Evolutionary conservation across 2,888 invertebrate species (phyloP).

Genomic region (Drosophila niveifrons): DNA sequence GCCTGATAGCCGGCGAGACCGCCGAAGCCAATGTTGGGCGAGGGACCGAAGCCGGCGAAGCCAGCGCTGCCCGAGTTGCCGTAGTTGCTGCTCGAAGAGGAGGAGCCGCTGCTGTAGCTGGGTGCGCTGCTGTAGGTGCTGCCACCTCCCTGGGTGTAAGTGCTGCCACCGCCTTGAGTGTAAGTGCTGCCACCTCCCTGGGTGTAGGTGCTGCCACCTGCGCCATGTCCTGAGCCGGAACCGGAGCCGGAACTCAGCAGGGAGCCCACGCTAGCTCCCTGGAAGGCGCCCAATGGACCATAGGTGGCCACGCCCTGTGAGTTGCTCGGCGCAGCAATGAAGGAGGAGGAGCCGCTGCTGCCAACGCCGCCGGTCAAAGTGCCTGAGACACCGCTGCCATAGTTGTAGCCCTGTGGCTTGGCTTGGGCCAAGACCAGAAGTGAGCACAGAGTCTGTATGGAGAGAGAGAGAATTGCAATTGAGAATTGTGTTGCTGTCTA

Average conservation of each 20-base stretch:
- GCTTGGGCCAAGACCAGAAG: conserved; percentile 66
- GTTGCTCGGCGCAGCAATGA: conserved; percentile 53
- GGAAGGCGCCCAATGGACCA: conserved; percentile 67
- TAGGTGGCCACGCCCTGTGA: conserved; percentile 56
- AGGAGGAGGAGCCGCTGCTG: conserved; percentile 29
- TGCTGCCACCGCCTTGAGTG: conserved; percentile 18
- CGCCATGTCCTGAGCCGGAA: conserved; percentile 24
- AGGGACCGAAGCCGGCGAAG: conserved; percentile 57
- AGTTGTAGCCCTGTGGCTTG: conserved; percentile 81
- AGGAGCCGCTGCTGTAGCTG: conserved; percentile 15
- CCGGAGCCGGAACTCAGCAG: conserved; percentile 34
- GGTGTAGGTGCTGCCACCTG: conserved; percentile 11
- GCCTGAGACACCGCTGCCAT: conserved; percentile 75
- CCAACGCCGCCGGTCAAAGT: conserved; percentile 41
- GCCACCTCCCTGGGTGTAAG: conserved; percentile 27
- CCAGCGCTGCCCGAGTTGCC: conserved; percentile 32
- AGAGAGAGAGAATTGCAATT: not conserved
- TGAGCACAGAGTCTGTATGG: conserved; percentile 68
- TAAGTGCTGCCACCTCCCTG: conserved; percentile 16
- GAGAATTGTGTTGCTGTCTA: not conserved
- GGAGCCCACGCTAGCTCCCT: conserved; percentile 66
- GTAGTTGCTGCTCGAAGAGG: conserved; percentile 1
- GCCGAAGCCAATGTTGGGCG: conserved; percentile 65
- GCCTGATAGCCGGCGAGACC: conserved; percentile 61
- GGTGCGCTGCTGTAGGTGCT: conserved; percentile 21